Base-by-base conservation (phyloP, 2,113 vertebrate species). In the Cheirogaleus medius region DNA sequence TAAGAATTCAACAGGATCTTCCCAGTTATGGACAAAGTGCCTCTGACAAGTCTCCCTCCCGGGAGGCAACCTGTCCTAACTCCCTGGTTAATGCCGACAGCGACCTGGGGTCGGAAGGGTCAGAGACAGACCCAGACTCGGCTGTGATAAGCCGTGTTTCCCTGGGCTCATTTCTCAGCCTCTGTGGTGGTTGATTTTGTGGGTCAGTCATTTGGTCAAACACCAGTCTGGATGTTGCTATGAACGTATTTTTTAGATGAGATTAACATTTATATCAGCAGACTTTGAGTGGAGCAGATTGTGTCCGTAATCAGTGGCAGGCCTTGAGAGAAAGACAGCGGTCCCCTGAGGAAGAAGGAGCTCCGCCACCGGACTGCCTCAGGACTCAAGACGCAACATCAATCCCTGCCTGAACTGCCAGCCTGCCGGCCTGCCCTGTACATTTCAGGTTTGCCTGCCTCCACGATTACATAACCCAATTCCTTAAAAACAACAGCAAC, bases 141-240 rank as follows among this genome's bases (percentile, higher is more conserved):
- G 15, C 58, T 39, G 4, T 0, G 20, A 27, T 0, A 20, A 8
- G 27, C 20, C 18, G 27, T 0, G 1, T 12, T n/a, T 64, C 52
- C 64, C 39, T 5, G 1, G 34, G 34, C 34, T 34, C 52, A 32
- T 27, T 5, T 34, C 37, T 25, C 34, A 84, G 2, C 71, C 73
- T 58, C 12, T 47, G 0, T 2, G 68, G n/a, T 11, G 12, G 68
- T 20, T 37, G 47, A 32, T 0, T 5, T 10, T 37, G 58, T 2
- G 1, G 9, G 18, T 64, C 37, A 17, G 5, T 63, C n/a, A 34
- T 54, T 4, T 14, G 58, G 56, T 42, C 34, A 74, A 18, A 60
- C 23, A 25, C 4, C 37, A 49, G 23, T 2, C 44, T 37, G 13
- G 20, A 8, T 29, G 37, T 18, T 29, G 29, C 42, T 1, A 34